Evolutionary conservation across 1,140 invertebrate species (phyloP).

Genomic region (Leptinotarsa lineolata): DNA sequence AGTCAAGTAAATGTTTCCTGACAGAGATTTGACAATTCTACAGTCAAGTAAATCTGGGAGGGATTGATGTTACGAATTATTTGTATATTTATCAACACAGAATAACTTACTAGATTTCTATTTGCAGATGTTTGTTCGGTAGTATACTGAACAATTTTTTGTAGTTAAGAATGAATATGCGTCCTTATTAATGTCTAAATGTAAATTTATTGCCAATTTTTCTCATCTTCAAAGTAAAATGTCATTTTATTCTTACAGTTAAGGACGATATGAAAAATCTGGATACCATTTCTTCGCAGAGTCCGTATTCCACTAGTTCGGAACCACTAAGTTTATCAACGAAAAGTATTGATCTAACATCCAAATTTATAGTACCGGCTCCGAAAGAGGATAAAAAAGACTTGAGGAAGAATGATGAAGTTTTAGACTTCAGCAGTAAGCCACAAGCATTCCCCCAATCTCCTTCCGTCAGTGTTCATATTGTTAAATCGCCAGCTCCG

Average conservation of each 20-base stretch:
- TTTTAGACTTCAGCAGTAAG: slow-evolving; percentile 48
- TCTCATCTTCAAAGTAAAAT: too few relatives aligned
- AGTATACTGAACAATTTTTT: too few relatives aligned
- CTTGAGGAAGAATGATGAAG: slow-evolving; percentile 36
- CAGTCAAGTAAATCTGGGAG: too few relatives aligned
- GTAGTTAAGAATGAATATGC: too few relatives aligned
- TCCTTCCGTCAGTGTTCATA: slow-evolving; percentile 75
- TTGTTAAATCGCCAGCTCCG: slow-evolving; percentile 77
- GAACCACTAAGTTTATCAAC: slow-evolving; percentile 40
- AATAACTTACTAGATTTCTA: too few relatives aligned
- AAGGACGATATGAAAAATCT: slow-evolving; percentile 7
- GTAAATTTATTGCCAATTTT: too few relatives aligned
- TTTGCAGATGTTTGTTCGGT: too few relatives aligned
- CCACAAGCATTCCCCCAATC: slow-evolving; percentile 61
- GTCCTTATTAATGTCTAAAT: too few relatives aligned
- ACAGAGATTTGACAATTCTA: too few relatives aligned
- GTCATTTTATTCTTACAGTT: slow-evolving; percentile 4
- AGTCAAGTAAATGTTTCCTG: too few relatives aligned
- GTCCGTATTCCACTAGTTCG: slow-evolving; percentile 20
- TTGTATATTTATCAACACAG: too few relatives aligned
- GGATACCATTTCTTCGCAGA: slow-evolving; percentile 21
- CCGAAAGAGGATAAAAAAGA: slow-evolving; percentile 46
- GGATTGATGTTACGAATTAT: too few relatives aligned
- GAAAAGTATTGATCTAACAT: slow-evolving; percentile 40
- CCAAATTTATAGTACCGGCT: slow-evolving; percentile 49